Base-by-base conservation (phyloP, 2,113 vertebrate genomes). In the Pygoscelis antarcticus region DNA sequence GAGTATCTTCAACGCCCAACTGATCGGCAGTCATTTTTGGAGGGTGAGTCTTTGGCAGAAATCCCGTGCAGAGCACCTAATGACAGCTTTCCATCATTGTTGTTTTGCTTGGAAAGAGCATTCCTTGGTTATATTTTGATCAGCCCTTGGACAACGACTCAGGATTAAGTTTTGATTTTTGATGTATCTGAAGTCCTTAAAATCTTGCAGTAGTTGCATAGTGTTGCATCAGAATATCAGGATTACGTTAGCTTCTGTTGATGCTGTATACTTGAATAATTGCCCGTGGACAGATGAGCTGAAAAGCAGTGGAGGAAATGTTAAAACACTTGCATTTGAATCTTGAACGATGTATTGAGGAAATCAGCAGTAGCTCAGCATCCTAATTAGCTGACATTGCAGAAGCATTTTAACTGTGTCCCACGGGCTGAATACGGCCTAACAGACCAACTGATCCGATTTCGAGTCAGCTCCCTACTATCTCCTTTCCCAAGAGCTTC, bases 1-100 rank as follows among this genome's bases (percentile, higher is more conserved):
- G 98, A 94, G 8, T 99, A 99, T 55, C 98, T 99, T 89, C 99
- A 99, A 85, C 98, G 98, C 62, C 98, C 99, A 8, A 96, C 98
- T 14, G 99, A 99, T 22, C 98, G 96, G 19, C 99, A 99, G 93
- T 99, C 98, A 0, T 98, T 99, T 26, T 95, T 99, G 46, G 99
- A 99, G 98, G 99, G 99, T 99, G 62, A 94, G 98, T 96, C 38
- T 40, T 26, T n/a, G 62, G 44, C 62, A 74, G 14, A 15, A 17
- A 15, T 71, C 49, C 58, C 13, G 4, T 1, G 2, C 1, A 6
- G 10, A 54, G 0, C 66, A 15, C 62, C 55, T 58, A 0, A 22
- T 52, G 36, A 8, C 74, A 94, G 57, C 81, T 96, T 83, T 29
- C 65, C 54, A 5, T 27, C 16, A 0, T 26, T 44, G 9, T 30